These are phyloP conservation scores for Daphoenositta chrysoptera DNA, from an alignment of 2,113 vertebrate genomes.

Conservation along the genomic window DNA sequence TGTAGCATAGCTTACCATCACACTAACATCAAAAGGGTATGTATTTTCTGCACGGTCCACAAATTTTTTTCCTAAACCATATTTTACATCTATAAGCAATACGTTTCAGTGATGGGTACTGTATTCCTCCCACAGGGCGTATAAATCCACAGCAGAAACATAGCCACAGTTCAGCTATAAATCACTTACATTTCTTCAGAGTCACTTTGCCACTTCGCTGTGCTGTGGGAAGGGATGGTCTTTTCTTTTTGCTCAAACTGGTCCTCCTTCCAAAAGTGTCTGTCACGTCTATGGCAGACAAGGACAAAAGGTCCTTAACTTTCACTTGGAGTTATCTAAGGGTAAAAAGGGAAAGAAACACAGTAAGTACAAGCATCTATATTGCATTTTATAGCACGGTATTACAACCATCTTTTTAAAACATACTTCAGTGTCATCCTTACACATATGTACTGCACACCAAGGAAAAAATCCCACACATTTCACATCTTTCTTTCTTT, in stretches of 20 bases:
- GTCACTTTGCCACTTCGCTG: conserved; percentile 8
- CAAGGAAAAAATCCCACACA: neutral
- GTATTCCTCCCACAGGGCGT: neutral
- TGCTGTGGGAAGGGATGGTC: neutral
- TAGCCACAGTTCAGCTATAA: neutral
- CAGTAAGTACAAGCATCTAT: neutral
- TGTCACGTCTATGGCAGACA: conserved; percentile 22
- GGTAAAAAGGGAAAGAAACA: neutral
- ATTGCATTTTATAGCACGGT: neutral
- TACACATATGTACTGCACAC: neutral
- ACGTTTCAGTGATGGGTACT: neutral
- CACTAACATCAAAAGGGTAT: neutral
- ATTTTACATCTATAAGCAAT: neutral
- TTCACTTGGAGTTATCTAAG: conserved; percentile 11
- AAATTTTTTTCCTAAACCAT: neutral
- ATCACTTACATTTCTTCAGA: conserved; percentile 68
- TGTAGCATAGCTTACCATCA: neutral
- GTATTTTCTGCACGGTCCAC: neutral
- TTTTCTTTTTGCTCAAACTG: conserved; percentile 16
- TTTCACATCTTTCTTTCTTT: neutral
- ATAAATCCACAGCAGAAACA: neutral
- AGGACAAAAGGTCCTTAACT: conserved; percentile 33
- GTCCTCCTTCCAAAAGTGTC: conserved; percentile 22
- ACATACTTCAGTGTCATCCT: neutral
- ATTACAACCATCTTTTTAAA: neutral